Base-by-base conservation (phyloP, 2,113 vertebrate genomes). In the Notarius lentiginosus region DNA sequence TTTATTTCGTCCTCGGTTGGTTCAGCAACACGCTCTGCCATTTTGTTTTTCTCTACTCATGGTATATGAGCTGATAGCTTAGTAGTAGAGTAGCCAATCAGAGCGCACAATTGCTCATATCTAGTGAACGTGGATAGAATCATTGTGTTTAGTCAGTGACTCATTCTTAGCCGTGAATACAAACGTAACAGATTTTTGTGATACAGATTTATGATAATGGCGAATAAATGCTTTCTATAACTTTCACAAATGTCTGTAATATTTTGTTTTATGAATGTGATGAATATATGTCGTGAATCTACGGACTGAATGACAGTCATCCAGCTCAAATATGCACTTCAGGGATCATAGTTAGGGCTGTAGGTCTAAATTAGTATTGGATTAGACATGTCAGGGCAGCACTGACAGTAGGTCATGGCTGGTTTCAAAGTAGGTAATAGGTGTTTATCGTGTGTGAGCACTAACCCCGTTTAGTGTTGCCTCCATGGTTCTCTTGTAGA, bases 381-480 rank as follows among this genome's bases (percentile, higher is more conserved):
- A 10, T 1, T 55, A 27, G n/a, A 49, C 22, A 18, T 41, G 8
- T 49, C 24, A 75, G 12, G 68, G 7, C 15, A 72, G 41, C 20
- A 51, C 41, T 51, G 47, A 51, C 49, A 49, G 41, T 17, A 27
- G 20, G 22, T 76, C 14, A 79, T 80, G 55, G 1, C 30, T 7
- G 9, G 30, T 60, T 47, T 81, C n/a, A 61, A 47, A 79, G 53
- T 41, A 41, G 10, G 56, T 61, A 22, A 81, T 14, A 22, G 1
- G 61, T 49, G 47, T 72, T 72, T 41, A 5, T 10, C 65, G 47
- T 11, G 17, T 60, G 24, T 70, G 7, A 22, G 47, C 51, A 77
- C 89, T 88, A 17, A 89, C 89, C 63, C 0, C 80, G 14, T 24
- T 56, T n/a, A 80, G 2, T 80, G 61, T 80, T 73, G 63, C 5